A percentile compares a stretch with the other conserved stretches of the same genome.
Conservation (phyloP, 2,797 vertebrate genomes). For the Heterohyrax brucei region DNA sequence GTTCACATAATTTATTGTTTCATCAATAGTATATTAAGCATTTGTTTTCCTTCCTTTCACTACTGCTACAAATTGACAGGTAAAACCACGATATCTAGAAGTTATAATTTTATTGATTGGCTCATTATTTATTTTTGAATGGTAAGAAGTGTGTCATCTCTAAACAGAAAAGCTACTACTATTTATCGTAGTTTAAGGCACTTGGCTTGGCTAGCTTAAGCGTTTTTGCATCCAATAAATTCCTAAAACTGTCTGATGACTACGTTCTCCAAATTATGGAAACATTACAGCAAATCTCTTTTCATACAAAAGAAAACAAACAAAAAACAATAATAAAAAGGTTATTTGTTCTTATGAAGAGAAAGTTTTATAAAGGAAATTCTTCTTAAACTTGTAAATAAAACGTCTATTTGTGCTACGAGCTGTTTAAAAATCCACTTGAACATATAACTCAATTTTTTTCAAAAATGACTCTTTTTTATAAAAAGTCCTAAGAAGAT, state of each 20-base stretch:
- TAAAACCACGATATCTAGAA: not conserved
- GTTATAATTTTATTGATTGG: slow-evolving; percentile 3
- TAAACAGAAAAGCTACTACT: slow-evolving; percentile 49
- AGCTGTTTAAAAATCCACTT: not conserved
- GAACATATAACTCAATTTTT: not conserved
- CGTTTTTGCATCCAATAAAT: slow-evolving; percentile 47
- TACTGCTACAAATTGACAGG: not conserved
- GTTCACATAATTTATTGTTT: slow-evolving; percentile 32
- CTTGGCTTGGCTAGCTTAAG: not conserved
- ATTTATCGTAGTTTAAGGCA: not conserved
- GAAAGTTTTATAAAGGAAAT: not conserved
- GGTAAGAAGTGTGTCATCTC: slow-evolving; percentile 58
- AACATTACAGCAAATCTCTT: slow-evolving; percentile 40
- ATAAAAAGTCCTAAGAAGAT: not conserved
- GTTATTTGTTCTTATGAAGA: slow-evolving; percentile 54
- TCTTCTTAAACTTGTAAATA: not conserved
- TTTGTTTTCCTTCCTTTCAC: not conserved
- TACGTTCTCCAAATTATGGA: slow-evolving; percentile 68
- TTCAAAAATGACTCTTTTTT: not conserved
- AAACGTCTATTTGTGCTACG: not conserved
- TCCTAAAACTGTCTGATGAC: slow-evolving; percentile 56
- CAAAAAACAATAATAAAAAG: not conserved
- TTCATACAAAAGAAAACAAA: slow-evolving; percentile 43
- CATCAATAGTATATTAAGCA: not conserved
- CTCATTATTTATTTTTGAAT: slow-evolving; percentile 62